Conservation (phyloP, 64 coral and sea anemone species). For the Montipora cactus region DNA sequence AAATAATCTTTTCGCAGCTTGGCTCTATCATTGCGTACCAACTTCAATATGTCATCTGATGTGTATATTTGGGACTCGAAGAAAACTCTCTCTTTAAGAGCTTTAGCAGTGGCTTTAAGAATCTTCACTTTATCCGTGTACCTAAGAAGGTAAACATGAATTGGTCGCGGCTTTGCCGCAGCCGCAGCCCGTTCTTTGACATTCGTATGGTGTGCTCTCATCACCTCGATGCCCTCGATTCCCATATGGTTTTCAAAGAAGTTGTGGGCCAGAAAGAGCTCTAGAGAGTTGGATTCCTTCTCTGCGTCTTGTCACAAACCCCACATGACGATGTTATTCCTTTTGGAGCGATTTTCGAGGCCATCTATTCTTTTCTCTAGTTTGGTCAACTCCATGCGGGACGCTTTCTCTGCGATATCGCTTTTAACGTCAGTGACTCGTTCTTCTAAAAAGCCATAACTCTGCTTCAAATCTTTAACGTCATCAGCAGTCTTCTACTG, state of each 20-base stretch:
- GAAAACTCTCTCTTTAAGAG: neutral
- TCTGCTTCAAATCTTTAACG: too few relatives aligned
- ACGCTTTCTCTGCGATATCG: too few relatives aligned
- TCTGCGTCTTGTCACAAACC: too few relatives aligned
- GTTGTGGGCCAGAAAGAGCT: too few relatives aligned
- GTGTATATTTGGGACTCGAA: neutral
- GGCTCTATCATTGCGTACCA: neutral
- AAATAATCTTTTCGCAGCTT: neutral
- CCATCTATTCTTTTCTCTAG: neutral
- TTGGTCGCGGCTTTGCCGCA: neutral
- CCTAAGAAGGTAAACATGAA: neutral
- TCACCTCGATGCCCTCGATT: too few relatives aligned
- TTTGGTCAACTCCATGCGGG: neutral
- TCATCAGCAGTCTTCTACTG: neutral
- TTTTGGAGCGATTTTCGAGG: neutral
- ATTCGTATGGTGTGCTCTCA: too few relatives aligned
- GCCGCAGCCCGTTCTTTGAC: too few relatives aligned
- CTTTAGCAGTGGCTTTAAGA: neutral
- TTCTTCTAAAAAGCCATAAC: too few relatives aligned
- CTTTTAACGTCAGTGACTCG: too few relatives aligned
- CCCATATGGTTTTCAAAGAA: too few relatives aligned
- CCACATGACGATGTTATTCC: too few relatives aligned
- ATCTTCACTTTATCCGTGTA: conserved; percentile 4
- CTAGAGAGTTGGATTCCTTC: too few relatives aligned
- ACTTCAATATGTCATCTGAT: neutral